Base-by-base conservation (phyloP, 2,797 vertebrate genomes). In the Percopsis omiscomaycus region DNA sequence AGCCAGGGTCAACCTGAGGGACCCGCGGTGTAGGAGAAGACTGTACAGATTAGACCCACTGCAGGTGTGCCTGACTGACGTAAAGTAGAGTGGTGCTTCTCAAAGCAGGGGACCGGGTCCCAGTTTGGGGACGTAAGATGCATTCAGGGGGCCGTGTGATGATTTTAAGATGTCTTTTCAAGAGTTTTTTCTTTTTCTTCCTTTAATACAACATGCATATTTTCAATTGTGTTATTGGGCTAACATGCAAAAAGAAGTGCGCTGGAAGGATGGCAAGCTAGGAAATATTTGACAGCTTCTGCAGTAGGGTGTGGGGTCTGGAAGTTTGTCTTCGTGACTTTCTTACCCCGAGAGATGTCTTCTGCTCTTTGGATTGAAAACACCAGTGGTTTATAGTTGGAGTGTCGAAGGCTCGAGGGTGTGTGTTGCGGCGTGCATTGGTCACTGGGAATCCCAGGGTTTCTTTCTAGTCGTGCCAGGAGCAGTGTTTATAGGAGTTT, bases 401-500 rank as follows among this genome's bases (percentile, higher is more conserved):
- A 71, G 64, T 61, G 79, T 86, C 79, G 81, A 80, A 85, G 14
- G 83, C 64, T 59, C 80, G 69, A 9, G 54, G 71, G 73, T 81
- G 75, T 88, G 82, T 80, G 83, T 84, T 83, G 75, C 81, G 69
- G 84, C 78, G 61, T 68, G 80, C 73, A 66, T 81, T 80, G 86
- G 89, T 86, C 83, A 86, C 79, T 82, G 74, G 73, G 83, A 87
- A 84, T 86, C 84, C 78, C 74, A 75, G 49, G 57, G 66, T 73
- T 80, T 74, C 86, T 89, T 90, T 91, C 75, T 86, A 82, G 80
- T 75, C 73, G 13, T 78, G 86, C 89, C 89, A 91, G 87, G 71
- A 71, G 71, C 81, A 78, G 84, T 87, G 89, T 91, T 91, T 91
- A 89, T 88, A 81, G 87, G 83, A 88, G 88, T 88, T 88, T 84